These are phyloP conservation scores for Lagopus leucura DNA, from an alignment of 2,113 vertebrate species.

Conservation along the genomic window DNA sequence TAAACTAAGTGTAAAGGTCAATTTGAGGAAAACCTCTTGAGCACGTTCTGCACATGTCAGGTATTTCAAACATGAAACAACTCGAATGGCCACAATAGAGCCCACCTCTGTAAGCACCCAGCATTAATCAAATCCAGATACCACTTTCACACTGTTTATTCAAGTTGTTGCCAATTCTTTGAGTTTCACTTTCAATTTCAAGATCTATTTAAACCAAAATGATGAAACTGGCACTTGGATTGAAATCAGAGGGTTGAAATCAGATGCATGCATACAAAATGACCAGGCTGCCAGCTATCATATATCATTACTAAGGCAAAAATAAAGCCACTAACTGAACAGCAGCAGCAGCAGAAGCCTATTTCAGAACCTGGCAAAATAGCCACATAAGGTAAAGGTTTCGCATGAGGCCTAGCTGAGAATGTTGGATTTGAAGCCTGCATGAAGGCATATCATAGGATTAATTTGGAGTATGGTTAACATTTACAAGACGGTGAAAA, in stretches of 20 bases:
- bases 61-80: neutral
- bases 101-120: neutral
- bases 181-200: slow-evolving; percentile 62
- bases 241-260: slow-evolving; percentile 18
- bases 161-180: slow-evolving; percentile 23
- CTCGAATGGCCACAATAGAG: neutral
- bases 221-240: slow-evolving; percentile 26
- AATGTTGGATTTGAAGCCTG: neutral
- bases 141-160: neutral
- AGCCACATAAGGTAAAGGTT: neutral
- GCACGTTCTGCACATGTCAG: neutral
- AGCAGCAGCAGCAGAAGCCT: neutral
- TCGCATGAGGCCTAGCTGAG: neutral
- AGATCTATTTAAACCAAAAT: slow-evolving; percentile 46
- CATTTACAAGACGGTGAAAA: neutral
- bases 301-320: neutral
- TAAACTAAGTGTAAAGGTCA: neutral
- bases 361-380: neutral
- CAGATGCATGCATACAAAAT: neutral
- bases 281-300: neutral
- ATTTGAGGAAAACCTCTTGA: neutral
- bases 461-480: neutral
- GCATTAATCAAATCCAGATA: neutral
- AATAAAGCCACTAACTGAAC: neutral
- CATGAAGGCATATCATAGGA: neutral